These are phyloP conservation scores for Struthidea cinerea DNA, from an alignment of 2,113 vertebrate species.

Conservation along the genomic window DNA sequence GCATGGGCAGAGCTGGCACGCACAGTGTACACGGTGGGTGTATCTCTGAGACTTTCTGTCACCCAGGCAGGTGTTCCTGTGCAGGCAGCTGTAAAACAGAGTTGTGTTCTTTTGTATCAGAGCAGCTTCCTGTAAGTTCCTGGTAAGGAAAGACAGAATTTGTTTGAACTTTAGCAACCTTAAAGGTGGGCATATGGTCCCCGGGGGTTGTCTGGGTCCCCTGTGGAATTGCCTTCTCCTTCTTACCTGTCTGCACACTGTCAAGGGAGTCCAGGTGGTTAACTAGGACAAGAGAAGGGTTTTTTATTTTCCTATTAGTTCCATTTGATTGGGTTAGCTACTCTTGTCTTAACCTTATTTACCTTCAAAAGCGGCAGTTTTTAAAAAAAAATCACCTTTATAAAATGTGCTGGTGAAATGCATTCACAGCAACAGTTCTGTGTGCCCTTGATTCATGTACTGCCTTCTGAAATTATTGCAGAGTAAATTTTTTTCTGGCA, in stretches of 20 bases:
- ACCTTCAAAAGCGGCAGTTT: background rate
- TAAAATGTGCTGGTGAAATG: background rate
- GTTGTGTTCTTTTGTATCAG: background rate
- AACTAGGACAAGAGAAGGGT: background rate
- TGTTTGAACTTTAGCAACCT: background rate
- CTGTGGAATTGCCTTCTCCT: background rate
- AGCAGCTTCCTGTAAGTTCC: background rate
- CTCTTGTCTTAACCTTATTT: background rate
- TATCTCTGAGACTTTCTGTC: background rate
- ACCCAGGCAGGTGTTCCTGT: background rate
- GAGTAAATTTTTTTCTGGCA: background rate
- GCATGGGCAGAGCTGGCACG: accelerated
- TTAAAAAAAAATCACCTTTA: background rate
- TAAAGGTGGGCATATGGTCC: background rate
- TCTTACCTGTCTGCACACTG: background rate
- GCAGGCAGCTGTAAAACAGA: background rate
- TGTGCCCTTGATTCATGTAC: background rate
- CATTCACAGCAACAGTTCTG: background rate
- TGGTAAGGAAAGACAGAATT: background rate
- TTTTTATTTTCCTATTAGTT: background rate
- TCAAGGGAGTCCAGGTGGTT: background rate
- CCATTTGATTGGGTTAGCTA: background rate
- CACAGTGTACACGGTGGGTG: accelerated
- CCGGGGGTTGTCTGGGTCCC: background rate
- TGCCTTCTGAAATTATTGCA: background rate